Percentiles rank a stretch among this genome's conserved stretches.
Conservation (phyloP, 2,888 invertebrate genomes). For the Cerastis leucographa region DNA sequence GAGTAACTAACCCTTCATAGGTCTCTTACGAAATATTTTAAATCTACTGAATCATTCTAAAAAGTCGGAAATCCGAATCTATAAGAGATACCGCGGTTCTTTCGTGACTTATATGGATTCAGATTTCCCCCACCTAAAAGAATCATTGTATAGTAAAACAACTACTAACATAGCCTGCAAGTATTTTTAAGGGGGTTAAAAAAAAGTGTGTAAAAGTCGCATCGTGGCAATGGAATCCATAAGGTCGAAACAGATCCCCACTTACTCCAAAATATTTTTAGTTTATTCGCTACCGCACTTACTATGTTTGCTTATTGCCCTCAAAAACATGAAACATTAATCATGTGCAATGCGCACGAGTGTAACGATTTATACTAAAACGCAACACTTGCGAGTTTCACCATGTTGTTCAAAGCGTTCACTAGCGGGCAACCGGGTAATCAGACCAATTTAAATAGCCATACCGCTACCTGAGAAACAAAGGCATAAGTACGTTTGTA, state of each 20-base stretch:
- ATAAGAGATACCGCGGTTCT: not conserved
- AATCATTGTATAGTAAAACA: not conserved
- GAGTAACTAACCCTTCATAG: not conserved
- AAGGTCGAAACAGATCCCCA: slow-evolving; percentile 2
- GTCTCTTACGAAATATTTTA: too few relatives aligned
- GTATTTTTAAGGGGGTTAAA: not conserved
- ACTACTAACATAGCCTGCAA: not conserved
- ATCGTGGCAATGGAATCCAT: not conserved
- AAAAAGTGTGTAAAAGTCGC: not conserved
- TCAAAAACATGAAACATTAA: not conserved
- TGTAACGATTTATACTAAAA: not conserved
- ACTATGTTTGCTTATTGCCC: not conserved
- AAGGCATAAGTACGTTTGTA: slow-evolving; percentile 60
- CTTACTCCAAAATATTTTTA: not conserved
- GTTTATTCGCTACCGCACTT: not conserved
- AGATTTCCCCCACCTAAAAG: not conserved
- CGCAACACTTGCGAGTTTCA: not conserved
- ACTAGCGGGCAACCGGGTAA: slow-evolving; percentile 5
- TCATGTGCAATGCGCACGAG: not conserved
- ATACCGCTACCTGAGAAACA: slow-evolving; percentile 45
- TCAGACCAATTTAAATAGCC: slow-evolving; percentile 2
- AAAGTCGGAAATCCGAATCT: not conserved
- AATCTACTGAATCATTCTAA: not conserved
- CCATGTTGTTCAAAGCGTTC: slow-evolving; percentile 2
- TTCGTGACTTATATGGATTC: not conserved